phyloP scores from a whole-genome alignment of 1,140 invertebrate species.

The Mamestra configurata region DNA sequence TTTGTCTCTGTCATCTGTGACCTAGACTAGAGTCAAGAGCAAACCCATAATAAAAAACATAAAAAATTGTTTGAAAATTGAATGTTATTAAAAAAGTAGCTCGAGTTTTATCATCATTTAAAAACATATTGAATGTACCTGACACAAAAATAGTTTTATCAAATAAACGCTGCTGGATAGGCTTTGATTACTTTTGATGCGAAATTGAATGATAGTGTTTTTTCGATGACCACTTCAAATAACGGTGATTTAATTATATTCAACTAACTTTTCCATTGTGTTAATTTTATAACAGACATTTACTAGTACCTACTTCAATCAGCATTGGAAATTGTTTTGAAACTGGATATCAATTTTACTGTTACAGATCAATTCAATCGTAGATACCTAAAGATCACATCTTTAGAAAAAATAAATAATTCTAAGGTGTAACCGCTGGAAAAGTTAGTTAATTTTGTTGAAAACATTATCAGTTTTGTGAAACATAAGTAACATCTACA shows the following conservation, averaged over 20 bases:
- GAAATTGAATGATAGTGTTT: neutral
- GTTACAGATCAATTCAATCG: too few species aligned
- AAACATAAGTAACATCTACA: neutral
- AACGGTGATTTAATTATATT: neutral
- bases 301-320: too few species aligned
- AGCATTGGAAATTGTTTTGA: too few species aligned
- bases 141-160: neutral
- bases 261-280: neutral
- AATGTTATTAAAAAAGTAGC: neutral
- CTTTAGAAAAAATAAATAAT: neutral
- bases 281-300: neutral
- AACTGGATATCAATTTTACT: too few species aligned
- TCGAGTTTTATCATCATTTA: neutral
- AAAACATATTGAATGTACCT: neutral
- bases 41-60: too few species aligned
- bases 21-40: too few species aligned
- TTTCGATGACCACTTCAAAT: neutral
- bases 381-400: too few species aligned
- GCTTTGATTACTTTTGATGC: neutral
- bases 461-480: neutral
- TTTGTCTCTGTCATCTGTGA: too few species aligned
- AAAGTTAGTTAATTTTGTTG: neutral
- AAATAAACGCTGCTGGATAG: neutral
- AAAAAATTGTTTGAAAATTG: neutral
- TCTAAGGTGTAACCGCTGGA: neutral